phyloP scores from a whole-genome alignment of 2,113 vertebrate species.

The Martes martes region DNA sequence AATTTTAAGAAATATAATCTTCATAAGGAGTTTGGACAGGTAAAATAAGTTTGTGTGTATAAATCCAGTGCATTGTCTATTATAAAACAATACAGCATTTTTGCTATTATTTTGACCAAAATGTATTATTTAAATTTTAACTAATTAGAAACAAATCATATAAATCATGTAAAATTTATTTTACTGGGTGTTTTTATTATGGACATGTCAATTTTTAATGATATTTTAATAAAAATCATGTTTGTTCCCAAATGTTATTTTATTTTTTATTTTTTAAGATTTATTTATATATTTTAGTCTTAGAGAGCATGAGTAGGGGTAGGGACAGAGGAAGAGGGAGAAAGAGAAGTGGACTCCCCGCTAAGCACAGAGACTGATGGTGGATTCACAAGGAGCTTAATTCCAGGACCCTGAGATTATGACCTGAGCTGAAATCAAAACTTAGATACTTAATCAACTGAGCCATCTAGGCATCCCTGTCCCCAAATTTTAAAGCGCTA shows the following conservation, averaged over 20 bases:
- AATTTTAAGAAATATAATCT: not conserved
- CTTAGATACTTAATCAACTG: not conserved
- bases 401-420: not conserved
- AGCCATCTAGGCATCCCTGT: not conserved
- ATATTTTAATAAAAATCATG: not conserved
- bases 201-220: not conserved
- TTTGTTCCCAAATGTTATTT: not conserved
- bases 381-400: not conserved
- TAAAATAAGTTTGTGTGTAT: not conserved
- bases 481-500: not conserved
- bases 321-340: not conserved
- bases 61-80: not conserved
- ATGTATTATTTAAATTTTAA: not conserved
- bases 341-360: not conserved
- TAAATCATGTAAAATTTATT: not conserved
- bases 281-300: not conserved
- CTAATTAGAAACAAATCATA: not conserved
- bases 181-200: not conserved
- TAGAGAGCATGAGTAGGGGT: not conserved
- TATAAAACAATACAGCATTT: not conserved
- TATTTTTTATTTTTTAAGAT: not conserved
- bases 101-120: not conserved
- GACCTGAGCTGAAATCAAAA: not conserved
- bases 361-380: not conserved
- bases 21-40: not conserved